Percentiles rank a stretch among this genome's conserved stretches.
Evolutionary conservation across 2,888 invertebrate species (phyloP).

Genomic region (Heteropelma amictum): DNA sequence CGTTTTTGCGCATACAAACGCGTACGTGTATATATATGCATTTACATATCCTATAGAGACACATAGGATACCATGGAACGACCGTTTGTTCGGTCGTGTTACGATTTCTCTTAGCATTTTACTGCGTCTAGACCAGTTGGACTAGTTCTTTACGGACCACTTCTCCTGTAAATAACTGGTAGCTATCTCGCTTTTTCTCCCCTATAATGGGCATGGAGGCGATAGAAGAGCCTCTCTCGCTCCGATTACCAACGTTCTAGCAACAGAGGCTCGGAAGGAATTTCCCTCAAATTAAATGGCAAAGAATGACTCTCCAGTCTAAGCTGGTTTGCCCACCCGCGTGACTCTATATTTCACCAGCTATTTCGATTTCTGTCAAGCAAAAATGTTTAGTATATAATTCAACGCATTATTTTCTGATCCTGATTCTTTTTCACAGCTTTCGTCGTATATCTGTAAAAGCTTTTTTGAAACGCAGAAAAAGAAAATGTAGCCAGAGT

Average conservation of each 20-base stretch:
- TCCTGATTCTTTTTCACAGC: neutral
- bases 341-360: conserved; percentile 30
- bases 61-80: conserved; percentile 52
- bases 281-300: conserved; percentile 53
- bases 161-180: conserved; percentile 60
- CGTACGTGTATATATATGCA: neutral
- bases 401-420: conserved; percentile 11
- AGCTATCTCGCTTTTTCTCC: conserved; percentile 51
- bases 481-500: no score
- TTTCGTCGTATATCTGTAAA: neutral
- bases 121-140: conserved; percentile 61
- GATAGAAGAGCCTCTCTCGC: neutral
- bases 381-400: conserved; percentile 6
- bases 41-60: neutral
- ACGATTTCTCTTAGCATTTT: conserved; percentile 56
- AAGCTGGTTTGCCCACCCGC: neutral
- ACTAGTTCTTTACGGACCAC: conserved; percentile 61
- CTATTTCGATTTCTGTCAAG: conserved; percentile 21
- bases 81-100: conserved; percentile 31
- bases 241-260: conserved; percentile 12
- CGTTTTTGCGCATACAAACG: neutral
- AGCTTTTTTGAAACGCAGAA: neutral
- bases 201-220: conserved; percentile 41
- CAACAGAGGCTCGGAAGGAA: conserved; percentile 23
- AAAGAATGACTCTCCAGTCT: conserved; percentile 39